Evolutionary conservation across 2,113 vertebrate species (phyloP), one percentile per base, ranked within the genome.

Genomic region (Zosterops borbonicus): DNA sequence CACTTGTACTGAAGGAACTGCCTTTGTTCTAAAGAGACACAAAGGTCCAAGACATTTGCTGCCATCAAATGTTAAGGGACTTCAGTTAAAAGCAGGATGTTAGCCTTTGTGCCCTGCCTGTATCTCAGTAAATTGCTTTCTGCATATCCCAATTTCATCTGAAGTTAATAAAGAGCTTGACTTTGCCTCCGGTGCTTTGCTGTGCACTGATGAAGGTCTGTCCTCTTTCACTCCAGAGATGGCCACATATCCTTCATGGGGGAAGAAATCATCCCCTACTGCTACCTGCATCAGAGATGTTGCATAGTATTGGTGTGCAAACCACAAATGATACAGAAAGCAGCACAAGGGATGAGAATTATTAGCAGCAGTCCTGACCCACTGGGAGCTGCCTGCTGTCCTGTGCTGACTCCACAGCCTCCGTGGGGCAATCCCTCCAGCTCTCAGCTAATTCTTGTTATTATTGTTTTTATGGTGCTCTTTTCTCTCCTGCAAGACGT

Each of bases 121-220:
- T 65, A 58, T 76, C 79, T 94, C 76, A 75, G 3, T 22, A 74
- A 79, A 92, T 94, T 95, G 87, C 91, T 91, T 94, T 95, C 86
- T 92, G 58, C 73, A 68, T 92, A 92, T 89, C 83, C 79, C 62
- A 37, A 1, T 89, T 81, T 92, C 80, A 67, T 90, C 83, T 87
- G 86, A 70, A 84, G 73, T 82, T 93, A 88, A 89, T 75, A 79
- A 92, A 92, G 89, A 93, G 69, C 83, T 78, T 82, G 60, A 78
- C 86, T 83, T 96, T 94, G 86, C 85, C 77, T 81, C 92, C 56
- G 89, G 92, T 90, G 88, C 85, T 96, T 60, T 69, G 41, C 86
- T 65, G 73, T 41, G 60, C 10, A 1, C 80, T 87, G 94, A 58
- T 90, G 83, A 94, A 75, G 75, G 50, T 69, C 76, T 93, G 83